Conservation (phyloP, 2,113 vertebrate species). For the Danionella cerebrum region DNA sequence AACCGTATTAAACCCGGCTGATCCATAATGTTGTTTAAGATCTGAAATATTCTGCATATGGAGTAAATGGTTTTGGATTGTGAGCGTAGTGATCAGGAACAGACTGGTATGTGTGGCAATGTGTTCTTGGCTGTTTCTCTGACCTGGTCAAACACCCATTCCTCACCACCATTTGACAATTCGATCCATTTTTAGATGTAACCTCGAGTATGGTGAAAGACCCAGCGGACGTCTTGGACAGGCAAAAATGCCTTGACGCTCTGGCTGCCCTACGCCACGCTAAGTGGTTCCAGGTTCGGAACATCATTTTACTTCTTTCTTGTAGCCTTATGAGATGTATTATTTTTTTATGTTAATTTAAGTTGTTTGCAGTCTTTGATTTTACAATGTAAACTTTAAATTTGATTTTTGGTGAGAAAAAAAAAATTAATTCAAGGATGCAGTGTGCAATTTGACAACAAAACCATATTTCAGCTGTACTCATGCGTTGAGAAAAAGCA, state of each 20-base stretch:
- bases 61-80: not conserved
- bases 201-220: conserved; percentile 99
- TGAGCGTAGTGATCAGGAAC: conserved; percentile 8
- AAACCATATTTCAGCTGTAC: conserved; percentile 23
- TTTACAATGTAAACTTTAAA: conserved; percentile 20
- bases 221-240: conserved; percentile 99
- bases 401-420: conserved; percentile 37
- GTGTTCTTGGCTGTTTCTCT: conserved; percentile 83
- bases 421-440: conserved; percentile 78
- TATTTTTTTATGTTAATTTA: conserved; percentile 46
- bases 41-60: conserved; percentile 15
- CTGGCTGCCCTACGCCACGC: conserved; percentile 99
- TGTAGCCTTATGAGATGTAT: conserved; percentile 99
- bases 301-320: conserved; percentile 99
- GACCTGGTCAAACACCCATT: conserved; percentile 99
- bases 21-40: conserved; percentile 9
- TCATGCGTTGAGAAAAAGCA: conserved; percentile 40
- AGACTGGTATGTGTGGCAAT: conserved; percentile 93
- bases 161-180: conserved; percentile 98
- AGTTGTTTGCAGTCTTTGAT: conserved; percentile 42
- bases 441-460: conserved; percentile 59
- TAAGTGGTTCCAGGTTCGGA: conserved; percentile 99
- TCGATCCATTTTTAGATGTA: conserved; percentile 99
- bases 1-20: not conserved
- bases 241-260: conserved; percentile 99